Conservation (phyloP, 2,797 vertebrate genomes). For the Neosalanx taihuensis region DNA sequence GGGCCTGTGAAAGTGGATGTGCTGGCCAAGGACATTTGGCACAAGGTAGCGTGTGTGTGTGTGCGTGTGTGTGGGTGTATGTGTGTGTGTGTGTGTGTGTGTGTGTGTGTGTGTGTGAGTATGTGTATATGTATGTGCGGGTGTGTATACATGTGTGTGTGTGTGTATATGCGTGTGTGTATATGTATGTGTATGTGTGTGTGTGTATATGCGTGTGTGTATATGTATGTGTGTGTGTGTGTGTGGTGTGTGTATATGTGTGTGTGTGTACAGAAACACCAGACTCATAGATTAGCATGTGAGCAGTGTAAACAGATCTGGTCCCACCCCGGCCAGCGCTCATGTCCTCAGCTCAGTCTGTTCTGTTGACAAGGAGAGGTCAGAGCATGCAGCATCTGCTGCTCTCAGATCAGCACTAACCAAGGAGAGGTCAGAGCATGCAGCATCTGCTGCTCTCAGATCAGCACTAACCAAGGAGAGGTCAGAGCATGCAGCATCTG, state of each 20-base stretch:
- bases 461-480: no score
- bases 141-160: background rate
- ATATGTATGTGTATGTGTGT: no score
- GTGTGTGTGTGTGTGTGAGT: no score
- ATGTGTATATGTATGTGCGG: background rate
- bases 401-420: no score
- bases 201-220: no score
- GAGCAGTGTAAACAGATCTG: background rate
- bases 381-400: no score
- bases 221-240: no score
- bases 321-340: background rate
- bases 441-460: no score
- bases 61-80: background rate
- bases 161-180: background rate
- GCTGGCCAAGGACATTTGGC: slow-evolving; percentile 7
- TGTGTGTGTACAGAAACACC: background rate
- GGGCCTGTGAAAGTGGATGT: background rate
- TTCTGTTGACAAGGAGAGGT: slow-evolving; percentile 27
- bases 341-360: slow-evolving; percentile 24
- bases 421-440: no score
- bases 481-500: slow-evolving; percentile 14
- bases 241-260: no score
- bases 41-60: background rate
- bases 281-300: background rate
- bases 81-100: background rate